Evolutionary conservation across 2,888 invertebrate species (phyloP).

Genomic region (Sphaerophoria rueppellii): DNA sequence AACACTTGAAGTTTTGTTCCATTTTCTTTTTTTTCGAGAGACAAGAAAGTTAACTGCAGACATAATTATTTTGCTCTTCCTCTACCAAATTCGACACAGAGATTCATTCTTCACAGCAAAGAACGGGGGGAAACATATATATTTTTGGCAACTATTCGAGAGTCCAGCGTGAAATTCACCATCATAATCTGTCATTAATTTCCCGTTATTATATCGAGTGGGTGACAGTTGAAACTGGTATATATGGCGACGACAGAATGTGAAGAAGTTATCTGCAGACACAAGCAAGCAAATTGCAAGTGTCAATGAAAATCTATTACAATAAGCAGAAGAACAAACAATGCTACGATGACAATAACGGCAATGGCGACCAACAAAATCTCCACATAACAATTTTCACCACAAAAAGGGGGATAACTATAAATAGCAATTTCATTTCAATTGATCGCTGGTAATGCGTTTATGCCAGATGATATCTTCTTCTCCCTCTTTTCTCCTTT

Average conservation of each 20-base stretch:
- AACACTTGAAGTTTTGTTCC: constrained; percentile 63
- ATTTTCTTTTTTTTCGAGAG: constrained; percentile 45
- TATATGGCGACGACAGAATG: constrained; percentile 17
- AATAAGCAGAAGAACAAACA: constrained; percentile 48
- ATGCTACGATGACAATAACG: constrained; percentile 24
- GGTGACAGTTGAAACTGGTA: constrained; percentile 20
- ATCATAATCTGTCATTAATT: constrained; percentile 71
- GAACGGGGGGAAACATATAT: background rate
- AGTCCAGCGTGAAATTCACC: constrained; percentile 40
- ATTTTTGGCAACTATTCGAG: constrained; percentile 52
- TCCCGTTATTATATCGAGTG: constrained; percentile 63
- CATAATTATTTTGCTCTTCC: constrained; percentile 54
- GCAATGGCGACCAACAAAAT: constrained; percentile 22
- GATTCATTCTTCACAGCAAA: background rate
- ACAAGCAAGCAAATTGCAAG: constrained; percentile 59
- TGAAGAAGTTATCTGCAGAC: constrained; percentile 65
- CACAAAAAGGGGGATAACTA: constrained; percentile 57
- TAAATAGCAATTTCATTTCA: constrained; percentile 73
- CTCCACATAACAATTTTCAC: constrained; percentile 34
- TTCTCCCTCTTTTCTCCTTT: background rate
- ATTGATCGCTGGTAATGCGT: constrained; percentile 73
- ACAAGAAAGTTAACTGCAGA: constrained; percentile 68
- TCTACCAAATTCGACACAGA: background rate
- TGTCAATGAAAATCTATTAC: constrained; percentile 57
- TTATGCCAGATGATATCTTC: constrained; percentile 68